phyloP scores from a whole-genome alignment of 2,113 vertebrate genomes.

The Cromileptes altivelis region DNA sequence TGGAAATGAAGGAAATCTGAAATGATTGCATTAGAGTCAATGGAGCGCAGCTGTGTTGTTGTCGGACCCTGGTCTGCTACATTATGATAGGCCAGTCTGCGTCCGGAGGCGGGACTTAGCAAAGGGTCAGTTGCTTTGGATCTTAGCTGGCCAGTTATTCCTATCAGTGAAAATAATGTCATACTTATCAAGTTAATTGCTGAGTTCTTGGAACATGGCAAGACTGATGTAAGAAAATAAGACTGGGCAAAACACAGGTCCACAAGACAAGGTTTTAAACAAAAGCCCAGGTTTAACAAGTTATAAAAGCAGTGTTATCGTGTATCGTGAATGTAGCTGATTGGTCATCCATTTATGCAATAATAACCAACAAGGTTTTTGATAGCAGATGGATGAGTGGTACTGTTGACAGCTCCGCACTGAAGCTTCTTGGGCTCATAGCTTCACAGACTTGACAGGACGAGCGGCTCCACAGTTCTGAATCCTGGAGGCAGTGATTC shows the following conservation, averaged over 20 bases:
- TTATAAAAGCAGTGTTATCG: not conserved
- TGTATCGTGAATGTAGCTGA: not conserved
- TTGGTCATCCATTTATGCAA: not conserved
- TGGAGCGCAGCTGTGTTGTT: too few species aligned
- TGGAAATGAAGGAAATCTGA: too few species aligned
- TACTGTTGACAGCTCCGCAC: not conserved
- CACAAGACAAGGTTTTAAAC: not conserved
- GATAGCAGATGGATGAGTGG: not conserved
- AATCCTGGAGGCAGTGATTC: not conserved
- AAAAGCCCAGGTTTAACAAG: too few species aligned
- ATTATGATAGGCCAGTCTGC: too few species aligned
- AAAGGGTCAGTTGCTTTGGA: too few species aligned
- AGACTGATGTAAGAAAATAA: not conserved
- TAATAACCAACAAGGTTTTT: not conserved
- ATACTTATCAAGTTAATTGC: not conserved
- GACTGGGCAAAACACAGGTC: not conserved
- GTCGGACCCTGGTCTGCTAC: too few species aligned
- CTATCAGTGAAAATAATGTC: not conserved
- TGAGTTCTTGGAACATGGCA: not conserved
- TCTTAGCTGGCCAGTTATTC: not conserved
- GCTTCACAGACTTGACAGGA: not conserved
- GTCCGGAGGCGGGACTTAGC: too few species aligned
- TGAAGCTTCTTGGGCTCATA: not conserved
- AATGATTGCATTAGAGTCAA: too few species aligned
- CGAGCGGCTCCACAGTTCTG: not conserved